These are phyloP conservation scores for Tetragnatha versicolor DNA, from an alignment of 1,140 invertebrate genomes.

Conservation along the genomic window DNA sequence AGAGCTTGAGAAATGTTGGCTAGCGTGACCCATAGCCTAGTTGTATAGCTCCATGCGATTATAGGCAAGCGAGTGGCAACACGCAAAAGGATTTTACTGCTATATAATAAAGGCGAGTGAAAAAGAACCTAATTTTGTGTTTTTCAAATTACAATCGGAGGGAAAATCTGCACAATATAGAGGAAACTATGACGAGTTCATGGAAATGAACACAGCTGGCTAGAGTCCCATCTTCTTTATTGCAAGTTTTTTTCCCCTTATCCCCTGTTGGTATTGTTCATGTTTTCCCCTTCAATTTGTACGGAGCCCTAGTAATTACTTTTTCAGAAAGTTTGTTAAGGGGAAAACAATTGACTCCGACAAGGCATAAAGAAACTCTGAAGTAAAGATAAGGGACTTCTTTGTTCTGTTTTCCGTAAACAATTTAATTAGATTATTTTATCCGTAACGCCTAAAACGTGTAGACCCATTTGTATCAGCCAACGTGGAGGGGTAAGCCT, in stretches of 20 bases:
- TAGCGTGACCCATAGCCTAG: background rate
- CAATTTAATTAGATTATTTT: constrained; percentile 32
- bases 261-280: background rate
- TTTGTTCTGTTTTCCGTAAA: constrained; percentile 14
- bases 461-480: constrained; percentile 7
- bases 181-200: constrained; percentile 11
- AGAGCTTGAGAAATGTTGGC: background rate
- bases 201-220: constrained; percentile 19
- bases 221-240: constrained; percentile 39
- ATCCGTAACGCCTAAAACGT: constrained; percentile 20
- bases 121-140: constrained; percentile 44
- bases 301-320: constrained; percentile 4
- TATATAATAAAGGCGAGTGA: constrained; percentile 37
- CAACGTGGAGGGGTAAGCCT: no score
- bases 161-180: constrained; percentile 13
- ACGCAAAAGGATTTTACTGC: constrained; percentile 27
- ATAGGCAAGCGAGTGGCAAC: constrained; percentile 6
- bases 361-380: constrained; percentile 13
- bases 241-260: constrained; percentile 21
- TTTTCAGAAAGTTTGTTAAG: constrained; percentile 1
- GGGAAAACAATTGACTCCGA: constrained; percentile 21
- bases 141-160: constrained; percentile 41
- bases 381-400: constrained; percentile 4
- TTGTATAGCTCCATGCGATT: constrained; percentile 13
- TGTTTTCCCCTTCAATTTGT: constrained; percentile 6